Evolutionary conservation across 2,797 vertebrate species (phyloP), one percentile per base, ranked within the genome.

Genomic region (Buceros bicornis): DNA sequence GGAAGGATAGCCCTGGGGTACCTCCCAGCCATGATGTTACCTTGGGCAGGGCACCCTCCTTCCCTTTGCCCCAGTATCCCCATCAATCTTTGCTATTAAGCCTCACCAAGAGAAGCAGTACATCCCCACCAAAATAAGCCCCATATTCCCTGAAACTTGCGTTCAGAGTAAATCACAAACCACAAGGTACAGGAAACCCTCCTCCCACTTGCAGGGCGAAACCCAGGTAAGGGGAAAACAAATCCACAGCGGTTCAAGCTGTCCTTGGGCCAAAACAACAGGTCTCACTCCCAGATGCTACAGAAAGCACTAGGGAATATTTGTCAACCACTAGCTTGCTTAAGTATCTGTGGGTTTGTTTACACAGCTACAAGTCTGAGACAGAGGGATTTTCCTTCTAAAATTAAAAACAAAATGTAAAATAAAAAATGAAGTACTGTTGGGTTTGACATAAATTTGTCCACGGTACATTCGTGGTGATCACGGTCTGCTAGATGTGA

Each of bases 201-300:
- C 87, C 83, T 92, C 92, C 88, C 81, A 71, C 86, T 37, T 40
- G 50, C 81, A 80, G 53, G 94, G 54, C 1, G 35, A 93, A 96
- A 88, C 93, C 85, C 58, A 80, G 74, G 74, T 80, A 56, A 88
- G 40, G 57, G 48, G 43, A 88, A 89, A 95, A 93, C 69, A 94
- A 97, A 92, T 10, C 20, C 78, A 61, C 11, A 18, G 88, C 5
- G 21, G 60, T 90, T 91, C 57, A 43, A 67, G n/a, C 21, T 87
- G 48, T 93, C 88, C 87, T 69, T 73, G 79, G 71, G 90, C 90
- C 90, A 96, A 93, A 87, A 90, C 60, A 97, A 77, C 58, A 92
- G 60, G 62, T 54, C 74, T 95, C 92, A 78, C 22, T 2, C 86
- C 81, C 65, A 73, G 83, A 93, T 57, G 50, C 54, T 90, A 60